Evolutionary conservation across 2,113 vertebrate genomes (phyloP).

Genomic region (Oreocharis arfaki): DNA sequence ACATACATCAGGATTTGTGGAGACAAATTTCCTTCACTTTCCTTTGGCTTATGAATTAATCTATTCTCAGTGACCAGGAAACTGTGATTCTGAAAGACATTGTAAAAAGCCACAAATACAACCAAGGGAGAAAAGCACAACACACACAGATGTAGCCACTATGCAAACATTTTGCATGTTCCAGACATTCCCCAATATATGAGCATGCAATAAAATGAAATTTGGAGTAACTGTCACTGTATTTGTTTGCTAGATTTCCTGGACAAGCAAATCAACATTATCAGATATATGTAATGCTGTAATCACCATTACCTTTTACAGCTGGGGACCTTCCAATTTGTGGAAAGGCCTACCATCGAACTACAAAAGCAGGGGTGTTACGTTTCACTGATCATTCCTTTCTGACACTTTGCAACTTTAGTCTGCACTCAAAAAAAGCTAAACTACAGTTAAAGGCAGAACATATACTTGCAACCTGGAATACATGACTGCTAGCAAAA

Average conservation of each 20-base stretch:
- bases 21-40: background rate
- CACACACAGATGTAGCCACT: background rate
- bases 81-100: background rate
- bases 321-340: background rate
- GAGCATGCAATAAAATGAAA: background rate
- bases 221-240: background rate
- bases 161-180: background rate
- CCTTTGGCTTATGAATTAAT: background rate
- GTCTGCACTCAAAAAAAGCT: background rate
- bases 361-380: background rate
- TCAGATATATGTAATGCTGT: accelerated
- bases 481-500: background rate
- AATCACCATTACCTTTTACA: background rate
- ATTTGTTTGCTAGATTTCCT: background rate
- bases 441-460: background rate
- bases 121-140: background rate
- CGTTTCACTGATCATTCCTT: background rate
- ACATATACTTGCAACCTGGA: background rate
- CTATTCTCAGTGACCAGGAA: background rate
- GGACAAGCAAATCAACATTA: background rate
- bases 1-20: background rate
- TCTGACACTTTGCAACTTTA: background rate
- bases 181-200: background rate
- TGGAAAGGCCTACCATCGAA: background rate
- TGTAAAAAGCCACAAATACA: background rate